Conservation (phyloP, 2,888 invertebrate genomes). For the Epinotia nisella region DNA sequence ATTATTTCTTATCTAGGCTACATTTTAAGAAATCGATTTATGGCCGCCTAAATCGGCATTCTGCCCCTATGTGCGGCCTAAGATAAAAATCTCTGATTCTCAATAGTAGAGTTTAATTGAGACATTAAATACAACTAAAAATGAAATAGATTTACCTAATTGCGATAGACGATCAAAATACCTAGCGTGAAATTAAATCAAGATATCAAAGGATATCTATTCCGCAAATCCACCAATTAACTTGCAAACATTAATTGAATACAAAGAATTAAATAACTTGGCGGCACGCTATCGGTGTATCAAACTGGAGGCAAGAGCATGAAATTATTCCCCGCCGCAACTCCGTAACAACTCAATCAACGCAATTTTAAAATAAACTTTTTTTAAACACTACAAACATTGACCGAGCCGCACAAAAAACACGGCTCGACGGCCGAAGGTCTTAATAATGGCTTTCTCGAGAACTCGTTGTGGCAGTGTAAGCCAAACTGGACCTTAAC, state of each 20-base stretch:
- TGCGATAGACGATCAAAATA: constrained; percentile 2
- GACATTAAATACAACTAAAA: constrained; percentile 1
- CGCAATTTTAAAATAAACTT: constrained; percentile 77
- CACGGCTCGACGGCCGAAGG: constrained; percentile 62
- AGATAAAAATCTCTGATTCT: not conserved
- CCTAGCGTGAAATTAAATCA: constrained; percentile 1
- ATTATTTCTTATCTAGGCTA: too few relatives aligned
- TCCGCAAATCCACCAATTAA: constrained; percentile 16
- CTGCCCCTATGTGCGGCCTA: too few relatives aligned
- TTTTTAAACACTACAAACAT: constrained; percentile 68
- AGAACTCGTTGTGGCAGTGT: constrained; percentile 59
- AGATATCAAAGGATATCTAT: constrained; percentile 23
- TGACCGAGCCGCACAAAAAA: constrained; percentile 67
- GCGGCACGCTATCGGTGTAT: constrained; percentile 35
- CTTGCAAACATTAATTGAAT: constrained; percentile 30
- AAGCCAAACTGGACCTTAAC: constrained; percentile 30
- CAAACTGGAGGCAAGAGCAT: constrained; percentile 47
- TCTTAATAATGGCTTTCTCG: constrained; percentile 76
- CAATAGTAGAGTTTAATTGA: constrained; percentile 3
- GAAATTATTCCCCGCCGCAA: constrained; percentile 55
- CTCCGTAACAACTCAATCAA: constrained; percentile 81
- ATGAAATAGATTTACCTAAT: not conserved
- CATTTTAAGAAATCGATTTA: too few relatives aligned
- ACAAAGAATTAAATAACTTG: constrained; percentile 18
- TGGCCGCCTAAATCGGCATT: too few relatives aligned